Evolutionary conservation across 2,888 invertebrate genomes (phyloP).

Genomic region (Conops quadrifasciatus): DNA sequence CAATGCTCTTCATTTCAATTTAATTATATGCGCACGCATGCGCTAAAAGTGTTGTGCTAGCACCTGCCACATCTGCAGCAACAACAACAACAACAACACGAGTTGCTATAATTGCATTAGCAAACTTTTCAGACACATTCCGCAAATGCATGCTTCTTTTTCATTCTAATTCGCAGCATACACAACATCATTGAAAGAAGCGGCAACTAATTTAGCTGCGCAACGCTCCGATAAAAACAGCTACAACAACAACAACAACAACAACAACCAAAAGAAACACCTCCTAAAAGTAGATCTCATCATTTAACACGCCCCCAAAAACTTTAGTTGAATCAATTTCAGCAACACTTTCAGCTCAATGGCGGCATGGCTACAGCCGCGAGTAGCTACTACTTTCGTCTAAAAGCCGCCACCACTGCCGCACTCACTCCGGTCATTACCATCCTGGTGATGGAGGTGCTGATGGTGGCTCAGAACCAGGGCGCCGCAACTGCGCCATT

Average conservation of each 20-base stretch:
- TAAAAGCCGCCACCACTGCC: neutral
- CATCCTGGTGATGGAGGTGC: too few species aligned
- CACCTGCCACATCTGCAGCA: neutral
- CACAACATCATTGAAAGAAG: too few species aligned
- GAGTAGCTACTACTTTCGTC: neutral
- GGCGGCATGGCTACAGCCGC: neutral
- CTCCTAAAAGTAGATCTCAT: neutral
- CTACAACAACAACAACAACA: neutral
- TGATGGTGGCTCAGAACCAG: too few species aligned
- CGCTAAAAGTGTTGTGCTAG: neutral
- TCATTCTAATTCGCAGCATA: conserved; percentile 19
- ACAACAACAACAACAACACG: neutral
- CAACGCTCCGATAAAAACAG: neutral
- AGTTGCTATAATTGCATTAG: neutral
- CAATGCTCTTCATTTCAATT: neutral
- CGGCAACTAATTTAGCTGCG: conserved; percentile 12
- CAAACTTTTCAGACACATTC: neutral
- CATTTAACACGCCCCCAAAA: conserved; percentile 11
- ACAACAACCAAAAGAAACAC: conserved; percentile 4
- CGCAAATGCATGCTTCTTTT: conserved; percentile 16
- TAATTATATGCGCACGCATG: conserved; percentile 24
- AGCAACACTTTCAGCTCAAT: conserved; percentile 10
- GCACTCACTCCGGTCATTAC: neutral
- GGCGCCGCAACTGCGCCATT: too few species aligned
- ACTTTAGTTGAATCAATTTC: conserved; percentile 24